These are phyloP conservation scores for Drosophila ustulata DNA, from an alignment of 2,888 invertebrate species.

Conservation along the genomic window DNA sequence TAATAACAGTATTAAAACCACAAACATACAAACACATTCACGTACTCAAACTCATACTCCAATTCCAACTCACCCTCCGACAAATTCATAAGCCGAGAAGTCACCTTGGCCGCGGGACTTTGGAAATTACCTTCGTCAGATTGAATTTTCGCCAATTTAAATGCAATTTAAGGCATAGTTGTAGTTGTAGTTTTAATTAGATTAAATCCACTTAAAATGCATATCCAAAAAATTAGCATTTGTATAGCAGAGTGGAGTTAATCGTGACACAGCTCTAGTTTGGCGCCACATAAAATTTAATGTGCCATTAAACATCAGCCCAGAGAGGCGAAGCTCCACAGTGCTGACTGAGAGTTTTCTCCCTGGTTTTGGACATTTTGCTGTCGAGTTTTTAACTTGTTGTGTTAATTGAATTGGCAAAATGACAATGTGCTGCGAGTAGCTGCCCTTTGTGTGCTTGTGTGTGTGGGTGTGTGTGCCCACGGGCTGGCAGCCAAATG, in stretches of 20 bases:
- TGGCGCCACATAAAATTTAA: slow-evolving; percentile 68
- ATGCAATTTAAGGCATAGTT: slow-evolving; percentile 38
- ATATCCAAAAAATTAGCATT: slow-evolving; percentile 63
- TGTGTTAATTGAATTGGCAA: slow-evolving; percentile 74
- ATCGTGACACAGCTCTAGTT: slow-evolving; percentile 28
- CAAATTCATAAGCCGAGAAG: not conserved
- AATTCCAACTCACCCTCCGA: slow-evolving; percentile 14
- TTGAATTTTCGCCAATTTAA: slow-evolving; percentile 12
- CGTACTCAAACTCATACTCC: slow-evolving; percentile 23
- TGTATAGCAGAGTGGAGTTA: slow-evolving; percentile 27
- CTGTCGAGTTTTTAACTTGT: slow-evolving; percentile 51
- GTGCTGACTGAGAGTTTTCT: not conserved
- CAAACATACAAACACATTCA: slow-evolving; percentile 14
- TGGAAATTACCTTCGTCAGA: slow-evolving; percentile 9
- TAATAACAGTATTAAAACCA: slow-evolving; percentile 55
- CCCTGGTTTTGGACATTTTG: slow-evolving; percentile 45
- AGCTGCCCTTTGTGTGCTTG: slow-evolving; percentile 46
- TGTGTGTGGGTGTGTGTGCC: slow-evolving; percentile 43
- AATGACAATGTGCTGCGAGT: slow-evolving; percentile 50
- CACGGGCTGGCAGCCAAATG: slow-evolving; percentile 43
- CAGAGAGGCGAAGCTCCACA: not conserved
- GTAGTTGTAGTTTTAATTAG: slow-evolving; percentile 43
- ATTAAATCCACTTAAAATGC: slow-evolving; percentile 54
- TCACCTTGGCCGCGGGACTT: slow-evolving; percentile 11
- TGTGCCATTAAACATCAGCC: slow-evolving; percentile 64